phyloP scores from a whole-genome alignment of 2,797 vertebrate genomes.

The Enteromius anoplus region DNA sequence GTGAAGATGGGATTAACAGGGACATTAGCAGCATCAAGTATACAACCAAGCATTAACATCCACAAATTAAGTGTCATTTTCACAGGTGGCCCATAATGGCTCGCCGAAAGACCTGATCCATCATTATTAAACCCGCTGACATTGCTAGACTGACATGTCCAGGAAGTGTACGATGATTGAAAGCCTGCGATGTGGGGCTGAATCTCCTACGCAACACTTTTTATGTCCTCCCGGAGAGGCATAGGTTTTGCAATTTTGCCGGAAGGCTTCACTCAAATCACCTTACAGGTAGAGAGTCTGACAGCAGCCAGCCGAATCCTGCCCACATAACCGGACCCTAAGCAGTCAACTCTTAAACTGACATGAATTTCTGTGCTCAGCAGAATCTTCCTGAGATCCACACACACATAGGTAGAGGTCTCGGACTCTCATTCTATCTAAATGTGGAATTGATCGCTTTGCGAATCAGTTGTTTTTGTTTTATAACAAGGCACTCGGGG shows the following conservation, averaged over 20 bases:
- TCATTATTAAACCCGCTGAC: constrained; percentile 30
- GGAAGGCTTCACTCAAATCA: constrained; percentile 24
- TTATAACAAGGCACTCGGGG: constrained; percentile 27
- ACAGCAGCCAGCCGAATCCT: constrained; percentile 37
- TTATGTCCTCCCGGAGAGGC: constrained; percentile 8
- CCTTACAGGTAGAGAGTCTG: constrained; percentile 12
- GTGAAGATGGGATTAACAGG: not conserved
- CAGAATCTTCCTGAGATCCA: not conserved
- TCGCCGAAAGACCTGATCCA: constrained; percentile 23
- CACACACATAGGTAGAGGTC: not conserved
- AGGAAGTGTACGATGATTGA: not conserved
- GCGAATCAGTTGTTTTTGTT: not conserved
- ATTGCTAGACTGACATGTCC: constrained; percentile 3
- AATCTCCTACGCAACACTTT: constrained; percentile 4
- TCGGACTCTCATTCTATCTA: not conserved
- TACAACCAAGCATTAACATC: constrained; percentile 8
- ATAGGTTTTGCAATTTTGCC: constrained; percentile 23
- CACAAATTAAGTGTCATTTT: constrained; percentile 9
- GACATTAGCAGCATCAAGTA: not conserved
- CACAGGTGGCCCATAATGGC: constrained; percentile 16
- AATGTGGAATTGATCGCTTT: not conserved
- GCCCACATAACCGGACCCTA: constrained; percentile 22
- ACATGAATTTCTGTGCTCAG: not conserved
- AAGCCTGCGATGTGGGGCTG: not conserved
- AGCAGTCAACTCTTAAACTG: constrained; percentile 20